phyloP scores from a whole-genome alignment of 2,888 invertebrate species.

The Syrista parreyssii region DNA sequence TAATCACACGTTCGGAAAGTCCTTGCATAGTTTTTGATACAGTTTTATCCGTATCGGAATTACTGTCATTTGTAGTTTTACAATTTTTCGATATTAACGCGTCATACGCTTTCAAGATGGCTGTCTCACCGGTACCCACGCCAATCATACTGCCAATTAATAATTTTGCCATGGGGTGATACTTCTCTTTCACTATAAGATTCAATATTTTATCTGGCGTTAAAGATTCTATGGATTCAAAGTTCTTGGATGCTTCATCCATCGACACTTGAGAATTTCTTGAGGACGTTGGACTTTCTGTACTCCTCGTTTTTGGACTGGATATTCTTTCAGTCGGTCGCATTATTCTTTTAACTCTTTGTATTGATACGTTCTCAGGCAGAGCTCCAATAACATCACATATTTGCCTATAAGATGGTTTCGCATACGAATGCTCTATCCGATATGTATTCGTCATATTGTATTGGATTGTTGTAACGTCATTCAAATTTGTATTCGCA shows the following conservation, averaged over 20 bases:
- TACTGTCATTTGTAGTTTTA: background rate
- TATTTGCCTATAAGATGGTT: background rate
- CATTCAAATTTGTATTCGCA: background rate
- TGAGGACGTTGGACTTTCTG: constrained; percentile 11
- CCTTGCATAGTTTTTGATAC: background rate
- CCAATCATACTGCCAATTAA: constrained; percentile 60
- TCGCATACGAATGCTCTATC: background rate
- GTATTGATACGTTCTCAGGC: background rate
- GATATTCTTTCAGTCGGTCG: background rate
- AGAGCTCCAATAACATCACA: background rate
- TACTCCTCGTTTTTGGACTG: background rate
- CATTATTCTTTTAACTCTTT: background rate
- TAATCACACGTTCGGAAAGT: background rate
- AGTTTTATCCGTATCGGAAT: background rate
- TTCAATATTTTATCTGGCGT: constrained; percentile 57
- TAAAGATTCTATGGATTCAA: constrained; percentile 40
- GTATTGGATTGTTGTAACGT: background rate
- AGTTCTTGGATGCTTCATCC: background rate
- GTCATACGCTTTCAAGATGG: constrained; percentile 45
- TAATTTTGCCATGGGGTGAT: constrained; percentile 55
- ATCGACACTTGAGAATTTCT: background rate
- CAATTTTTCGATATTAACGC: constrained; percentile 18
- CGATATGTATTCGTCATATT: background rate
- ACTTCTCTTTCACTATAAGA: constrained; percentile 51
- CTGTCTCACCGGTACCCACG: constrained; percentile 46